phyloP scores from a whole-genome alignment of 2,888 invertebrate genomes.

The Trilocha varians region DNA sequence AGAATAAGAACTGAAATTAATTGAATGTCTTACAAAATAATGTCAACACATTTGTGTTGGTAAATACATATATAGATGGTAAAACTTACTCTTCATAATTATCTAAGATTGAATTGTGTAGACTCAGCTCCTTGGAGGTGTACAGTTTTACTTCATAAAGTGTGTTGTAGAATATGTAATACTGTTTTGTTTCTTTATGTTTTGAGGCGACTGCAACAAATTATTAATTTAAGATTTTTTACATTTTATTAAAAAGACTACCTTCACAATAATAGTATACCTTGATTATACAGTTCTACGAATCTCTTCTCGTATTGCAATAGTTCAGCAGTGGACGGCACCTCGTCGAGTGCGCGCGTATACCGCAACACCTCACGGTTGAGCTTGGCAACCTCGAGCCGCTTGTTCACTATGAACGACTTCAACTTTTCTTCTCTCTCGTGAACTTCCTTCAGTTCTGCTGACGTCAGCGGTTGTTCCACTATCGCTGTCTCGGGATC shows the following conservation, averaged over 20 bases:
- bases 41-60: background rate
- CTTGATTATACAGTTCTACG: slow-evolving; percentile 95
- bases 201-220: slow-evolving; percentile 87
- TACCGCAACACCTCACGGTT: slow-evolving; percentile 86
- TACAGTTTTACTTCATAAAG: slow-evolving; percentile 95
- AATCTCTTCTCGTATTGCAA: slow-evolving; percentile 97
- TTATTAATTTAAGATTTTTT: background rate
- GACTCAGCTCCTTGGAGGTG: slow-evolving; percentile 90
- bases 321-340: slow-evolving; percentile 93
- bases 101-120: slow-evolving; percentile 91
- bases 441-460: slow-evolving; percentile 50
- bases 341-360: slow-evolving; percentile 90
- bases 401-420: slow-evolving; percentile 40
- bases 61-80: slow-evolving; percentile 6
- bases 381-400: slow-evolving; percentile 82
- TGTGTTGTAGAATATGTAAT: slow-evolving; percentile 96
- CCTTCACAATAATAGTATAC: slow-evolving; percentile 51
- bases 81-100: slow-evolving; percentile 85
- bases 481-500: slow-evolving; percentile 36
- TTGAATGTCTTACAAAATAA: too few species aligned
- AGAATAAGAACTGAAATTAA: too few species aligned
- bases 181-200: slow-evolving; percentile 97
- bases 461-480: slow-evolving; percentile 48
- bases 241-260: too few species aligned
- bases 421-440: slow-evolving; percentile 54